Base-by-base conservation (phyloP, 2,888 invertebrate species). In the Beris morrisii region DNA sequence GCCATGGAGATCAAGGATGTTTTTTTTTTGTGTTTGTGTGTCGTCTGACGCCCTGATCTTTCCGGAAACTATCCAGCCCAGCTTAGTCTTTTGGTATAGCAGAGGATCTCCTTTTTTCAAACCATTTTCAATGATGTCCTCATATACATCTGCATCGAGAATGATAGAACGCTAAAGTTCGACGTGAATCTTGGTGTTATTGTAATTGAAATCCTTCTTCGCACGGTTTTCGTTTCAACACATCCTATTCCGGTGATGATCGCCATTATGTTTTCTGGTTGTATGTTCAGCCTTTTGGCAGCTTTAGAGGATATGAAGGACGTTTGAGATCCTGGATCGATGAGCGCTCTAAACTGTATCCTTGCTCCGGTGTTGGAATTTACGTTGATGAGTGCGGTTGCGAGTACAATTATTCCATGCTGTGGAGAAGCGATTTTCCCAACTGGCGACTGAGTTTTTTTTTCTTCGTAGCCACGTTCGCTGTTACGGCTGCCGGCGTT, bases 21-120 rank as follows among this genome's bases (percentile, higher is more conserved):
- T 38, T 3, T 3, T 9, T n/a, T 38, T 38, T 38, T 38, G 38
- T 3, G 46, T 46, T 46, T n/a, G n/a, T 46, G 15, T 46, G 46
- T 46, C 15, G 4, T 3, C 46, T 46, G 46, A 46, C 15, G 46
- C 46, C 46, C 15, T 46, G 46, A 55, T 55, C 6, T 55, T 13
- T 22, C 56, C 56, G n/a, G 50, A 50, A 12, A 58, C 4, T 12
- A 55, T n/a, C 54, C 55, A 67, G 22, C 64, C 59, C 28, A 59
- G 54, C 12, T 22, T 28, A 13, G 59, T 67, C 4, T 53, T n/a
- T 28, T 64, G 56, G 4, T 31, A 31, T 5, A 56, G 31, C 11
- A 63, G 67, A 3, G 48, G 30, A 30, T 50, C 13, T 50, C 32
- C 15, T 31, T n/a, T 44, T 45, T 4, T 7, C 9, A 9, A 11